A percentile compares a stretch with the other conserved stretches of the same genome.
Evolutionary conservation across 2,888 invertebrate genomes (phyloP).

Genomic region (Agriotes lineatus): DNA sequence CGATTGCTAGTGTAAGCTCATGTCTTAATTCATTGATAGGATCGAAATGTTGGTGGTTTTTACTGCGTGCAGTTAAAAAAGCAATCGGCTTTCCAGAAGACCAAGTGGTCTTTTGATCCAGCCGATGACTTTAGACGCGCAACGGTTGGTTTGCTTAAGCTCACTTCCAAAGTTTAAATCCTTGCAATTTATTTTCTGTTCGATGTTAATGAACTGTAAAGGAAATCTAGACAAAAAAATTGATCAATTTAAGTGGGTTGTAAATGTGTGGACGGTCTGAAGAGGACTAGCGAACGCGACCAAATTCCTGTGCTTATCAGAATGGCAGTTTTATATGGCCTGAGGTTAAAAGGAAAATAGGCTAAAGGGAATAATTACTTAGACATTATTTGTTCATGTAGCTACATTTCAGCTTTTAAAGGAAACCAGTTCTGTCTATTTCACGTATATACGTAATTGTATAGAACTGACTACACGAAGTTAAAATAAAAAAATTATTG

Average conservation of each 20-base stretch:
- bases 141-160: conserved; percentile 15
- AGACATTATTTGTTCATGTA: too few relatives aligned
- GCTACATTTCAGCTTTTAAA: too few relatives aligned
- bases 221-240: background rate
- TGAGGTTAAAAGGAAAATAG: too few relatives aligned
- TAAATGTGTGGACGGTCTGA: background rate
- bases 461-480: too few relatives aligned
- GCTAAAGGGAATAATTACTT: too few relatives aligned
- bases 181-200: background rate
- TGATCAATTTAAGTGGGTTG: background rate
- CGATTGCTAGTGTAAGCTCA: conserved; percentile 39
- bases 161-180: background rate
- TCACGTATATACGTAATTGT: too few relatives aligned
- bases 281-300: too few relatives aligned
- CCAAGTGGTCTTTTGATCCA: conserved; percentile 36
- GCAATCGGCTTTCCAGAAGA: conserved; percentile 39
- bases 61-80: conserved; percentile 39
- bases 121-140: conserved; percentile 26
- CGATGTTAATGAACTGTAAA: background rate
- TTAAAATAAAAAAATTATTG: too few relatives aligned
- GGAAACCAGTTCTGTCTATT: too few relatives aligned
- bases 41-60: conserved; percentile 48
- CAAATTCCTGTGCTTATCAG: too few relatives aligned
- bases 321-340: too few relatives aligned
- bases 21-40: conserved; percentile 53